Evolutionary conservation across 2,888 invertebrate genomes (phyloP), one percentile per base, ranked within the genome.

Genomic region (Drosophila falleni): DNA sequence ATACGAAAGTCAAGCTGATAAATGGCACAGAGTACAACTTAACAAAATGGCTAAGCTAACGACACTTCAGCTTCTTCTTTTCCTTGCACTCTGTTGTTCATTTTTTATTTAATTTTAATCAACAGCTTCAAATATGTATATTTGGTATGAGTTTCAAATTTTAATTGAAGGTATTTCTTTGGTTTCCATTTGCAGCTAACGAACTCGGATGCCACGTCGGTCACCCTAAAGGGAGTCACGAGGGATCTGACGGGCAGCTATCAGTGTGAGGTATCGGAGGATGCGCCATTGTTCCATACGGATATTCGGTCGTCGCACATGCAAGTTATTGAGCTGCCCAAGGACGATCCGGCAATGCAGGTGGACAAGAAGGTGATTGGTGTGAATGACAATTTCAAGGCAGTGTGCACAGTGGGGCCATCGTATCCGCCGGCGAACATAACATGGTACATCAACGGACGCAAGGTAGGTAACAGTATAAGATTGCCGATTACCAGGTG

Each of bases 251-350:
- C 94, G 39, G 94, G 94, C 62, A 93, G 92, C 89, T 94, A 93
- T 89, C 94, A 94, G 87, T 94, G 94, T 77, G 94, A 94, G 91
- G 94, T 94, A 42, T 94, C 94, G n/a, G 94, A 94, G 70, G 94
- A 94, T 91, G 94, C 94, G 37, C 94, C 94, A 8, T 92, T 94
- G 51, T 94, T 94, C 78, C 94, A 94, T 80, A 94, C 94, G 15
- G 94, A 94, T 70, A 94, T 94, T 72, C 93, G 93, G 41, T 91
- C 93, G 10, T 93, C 94, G 37, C 92, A 93, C 79, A 93, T 94
- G 93, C 94, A 94, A 85, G 94, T 94, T 73, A 94, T 94, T 87
- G 94, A 94, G 87, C 89, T 94, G 75, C 94, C 94, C 33, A 93
- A 93, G 62, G 93, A 93, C 67, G 93, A 93, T 50, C 94, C 94